Percentiles rank a stretch among this genome's conserved stretches.
Evolutionary conservation across 2,888 invertebrate genomes (phyloP).

Genomic region (Branchinecta sandiegonensis): DNA sequence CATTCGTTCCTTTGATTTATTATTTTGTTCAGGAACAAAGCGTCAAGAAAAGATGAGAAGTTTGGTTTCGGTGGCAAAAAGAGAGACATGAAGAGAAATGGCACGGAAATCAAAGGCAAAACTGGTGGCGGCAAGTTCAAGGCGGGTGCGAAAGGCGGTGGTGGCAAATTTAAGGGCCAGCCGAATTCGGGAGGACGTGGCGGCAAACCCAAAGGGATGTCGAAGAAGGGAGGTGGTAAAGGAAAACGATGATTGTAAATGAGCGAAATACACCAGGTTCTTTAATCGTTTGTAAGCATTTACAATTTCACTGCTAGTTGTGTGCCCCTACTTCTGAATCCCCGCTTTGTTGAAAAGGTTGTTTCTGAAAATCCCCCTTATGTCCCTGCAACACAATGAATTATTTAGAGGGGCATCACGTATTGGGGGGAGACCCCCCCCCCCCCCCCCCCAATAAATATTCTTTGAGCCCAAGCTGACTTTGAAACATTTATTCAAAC

Average conservation of each 20-base stretch:
- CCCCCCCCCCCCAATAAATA: too few species aligned
- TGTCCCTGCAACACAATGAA: too few species aligned
- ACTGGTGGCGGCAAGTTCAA: neutral
- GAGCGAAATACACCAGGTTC: neutral
- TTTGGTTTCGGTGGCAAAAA: constrained; percentile 95
- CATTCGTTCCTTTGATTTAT: neutral
- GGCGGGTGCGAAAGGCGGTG: neutral
- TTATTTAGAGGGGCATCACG: too few species aligned
- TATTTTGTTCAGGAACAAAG: neutral
- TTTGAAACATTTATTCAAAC: too few species aligned
- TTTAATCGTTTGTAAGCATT: too few species aligned
- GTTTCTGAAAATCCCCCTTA: too few species aligned
- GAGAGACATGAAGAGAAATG: constrained; percentile 66
- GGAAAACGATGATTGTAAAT: neutral
- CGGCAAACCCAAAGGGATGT: neutral
- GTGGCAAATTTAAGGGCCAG: neutral
- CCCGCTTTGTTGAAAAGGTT: too few species aligned
- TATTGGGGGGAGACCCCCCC: too few species aligned
- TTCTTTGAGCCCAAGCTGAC: too few species aligned
- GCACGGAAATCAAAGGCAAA: neutral
- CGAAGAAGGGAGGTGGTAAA: constrained; percentile 1
- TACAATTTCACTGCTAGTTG: too few species aligned
- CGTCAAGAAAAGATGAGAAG: constrained; percentile 53
- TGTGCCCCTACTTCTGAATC: too few species aligned
- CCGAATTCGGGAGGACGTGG: neutral